These are phyloP conservation scores for Channa argus DNA, from an alignment of 2,113 vertebrate genomes.

Conservation along the genomic window DNA sequence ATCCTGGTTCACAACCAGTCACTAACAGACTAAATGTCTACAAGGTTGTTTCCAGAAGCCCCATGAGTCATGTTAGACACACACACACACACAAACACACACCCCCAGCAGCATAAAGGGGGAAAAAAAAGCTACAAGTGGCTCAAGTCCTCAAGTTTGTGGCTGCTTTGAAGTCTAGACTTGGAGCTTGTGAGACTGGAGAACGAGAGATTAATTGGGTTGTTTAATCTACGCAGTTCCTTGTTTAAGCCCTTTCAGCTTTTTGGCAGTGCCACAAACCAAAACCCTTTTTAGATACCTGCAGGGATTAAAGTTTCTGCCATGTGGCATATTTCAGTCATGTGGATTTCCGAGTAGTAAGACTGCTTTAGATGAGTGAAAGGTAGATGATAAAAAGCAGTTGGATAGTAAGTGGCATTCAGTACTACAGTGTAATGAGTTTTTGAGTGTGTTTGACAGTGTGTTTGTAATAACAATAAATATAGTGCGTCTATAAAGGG, in stretches of 20 bases:
- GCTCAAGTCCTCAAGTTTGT: slow-evolving; percentile 58
- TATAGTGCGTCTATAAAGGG: neutral
- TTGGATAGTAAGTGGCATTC: slow-evolving; percentile 1
- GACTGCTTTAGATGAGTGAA: slow-evolving; percentile 37
- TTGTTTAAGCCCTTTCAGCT: slow-evolving; percentile 55
- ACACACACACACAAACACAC: neutral
- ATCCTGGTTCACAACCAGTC: slow-evolving; percentile 28
- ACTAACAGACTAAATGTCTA: slow-evolving; percentile 27
- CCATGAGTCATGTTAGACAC: slow-evolving; percentile 40
- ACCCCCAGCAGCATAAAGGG: slow-evolving; percentile 6
- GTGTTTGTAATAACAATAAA: slow-evolving; percentile 2
- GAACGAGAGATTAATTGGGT: slow-evolving; percentile 63
- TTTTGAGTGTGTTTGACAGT: neutral
- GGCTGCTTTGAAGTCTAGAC: slow-evolving; percentile 68
- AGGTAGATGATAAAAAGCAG: slow-evolving; percentile 20
- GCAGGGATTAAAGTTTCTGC: slow-evolving; percentile 58
- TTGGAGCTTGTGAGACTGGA: slow-evolving; percentile 33
- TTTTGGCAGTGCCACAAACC: slow-evolving; percentile 56
- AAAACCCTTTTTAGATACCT: slow-evolving; percentile 44
- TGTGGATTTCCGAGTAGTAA: slow-evolving; percentile 38
- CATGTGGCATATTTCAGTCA: slow-evolving; percentile 43
- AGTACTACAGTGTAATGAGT: slow-evolving; percentile 5
- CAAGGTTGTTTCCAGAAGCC: slow-evolving; percentile 44
- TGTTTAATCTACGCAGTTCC: slow-evolving; percentile 63
- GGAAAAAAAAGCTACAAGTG: slow-evolving; percentile 46